These are phyloP conservation scores for Drosophila subsilvestris DNA, from an alignment of 2,888 invertebrate genomes.

Conservation along the genomic window DNA sequence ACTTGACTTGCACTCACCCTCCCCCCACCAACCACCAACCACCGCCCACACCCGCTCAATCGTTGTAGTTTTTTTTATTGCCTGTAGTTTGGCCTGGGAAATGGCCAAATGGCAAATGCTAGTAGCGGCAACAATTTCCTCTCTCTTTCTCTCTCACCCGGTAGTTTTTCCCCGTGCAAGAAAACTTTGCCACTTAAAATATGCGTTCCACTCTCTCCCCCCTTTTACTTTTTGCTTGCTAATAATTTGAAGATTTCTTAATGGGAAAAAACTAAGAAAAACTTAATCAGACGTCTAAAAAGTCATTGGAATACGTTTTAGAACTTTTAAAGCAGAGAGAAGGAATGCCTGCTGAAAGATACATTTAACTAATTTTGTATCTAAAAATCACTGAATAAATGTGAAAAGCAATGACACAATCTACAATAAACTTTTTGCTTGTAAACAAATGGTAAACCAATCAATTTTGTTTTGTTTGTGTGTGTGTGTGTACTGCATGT, in stretches of 20 bases:
- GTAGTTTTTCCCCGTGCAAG: slow-evolving; percentile 20
- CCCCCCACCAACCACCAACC: slow-evolving; percentile 12
- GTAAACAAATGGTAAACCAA: background rate
- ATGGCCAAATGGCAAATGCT: slow-evolving; percentile 58
- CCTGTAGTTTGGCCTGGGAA: slow-evolving; percentile 45
- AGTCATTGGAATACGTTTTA: slow-evolving; percentile 28
- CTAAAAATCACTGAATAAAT: background rate
- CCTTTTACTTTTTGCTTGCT: slow-evolving; percentile 9
- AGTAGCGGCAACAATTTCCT: slow-evolving; percentile 70
- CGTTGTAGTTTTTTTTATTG: slow-evolving; percentile 64
- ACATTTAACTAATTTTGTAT: background rate
- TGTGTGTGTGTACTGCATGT: slow-evolving; percentile 30
- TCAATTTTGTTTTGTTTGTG: background rate
- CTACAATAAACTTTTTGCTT: background rate
- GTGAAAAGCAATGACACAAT: too few relatives aligned
- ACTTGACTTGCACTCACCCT: slow-evolving; percentile 46
- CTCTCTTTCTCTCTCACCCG: slow-evolving; percentile 24
- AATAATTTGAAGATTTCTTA: slow-evolving; percentile 56
- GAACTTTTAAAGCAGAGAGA: slow-evolving; percentile 7
- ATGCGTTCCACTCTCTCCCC: slow-evolving; percentile 60
- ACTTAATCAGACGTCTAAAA: background rate
- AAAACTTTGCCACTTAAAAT: slow-evolving; percentile 74
- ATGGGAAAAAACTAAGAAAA: slow-evolving; percentile 15
- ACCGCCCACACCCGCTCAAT: slow-evolving; percentile 22
- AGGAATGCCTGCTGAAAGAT: background rate